Conservation (phyloP, 2,888 invertebrate species). For the Drosophila heteroneura region DNA sequence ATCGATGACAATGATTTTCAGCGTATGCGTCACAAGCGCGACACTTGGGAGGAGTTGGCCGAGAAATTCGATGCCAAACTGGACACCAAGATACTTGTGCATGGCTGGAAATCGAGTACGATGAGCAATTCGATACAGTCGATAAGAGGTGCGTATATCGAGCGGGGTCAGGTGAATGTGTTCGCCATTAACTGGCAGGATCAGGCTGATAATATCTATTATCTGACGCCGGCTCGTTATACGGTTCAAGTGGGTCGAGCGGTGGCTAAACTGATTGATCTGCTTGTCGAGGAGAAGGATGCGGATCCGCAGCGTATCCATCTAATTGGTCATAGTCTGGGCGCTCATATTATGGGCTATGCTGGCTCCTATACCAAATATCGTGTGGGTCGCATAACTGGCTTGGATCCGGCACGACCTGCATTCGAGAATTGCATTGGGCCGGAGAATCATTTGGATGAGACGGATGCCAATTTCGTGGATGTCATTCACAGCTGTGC, state of each 20-base stretch:
- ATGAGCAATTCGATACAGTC: slow-evolving; percentile 84
- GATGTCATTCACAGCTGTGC: slow-evolving; percentile 91
- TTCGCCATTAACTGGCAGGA: slow-evolving; percentile 85
- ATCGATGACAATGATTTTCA: slow-evolving; percentile 67
- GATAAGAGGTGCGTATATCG: slow-evolving; percentile 83
- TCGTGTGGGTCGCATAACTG: slow-evolving; percentile 87
- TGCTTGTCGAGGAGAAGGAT: slow-evolving; percentile 81
- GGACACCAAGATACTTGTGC: slow-evolving; percentile 84
- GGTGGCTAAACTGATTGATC: slow-evolving; percentile 83
- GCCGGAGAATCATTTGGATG: slow-evolving; percentile 87
- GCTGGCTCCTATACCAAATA: slow-evolving; percentile 86
- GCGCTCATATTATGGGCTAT: slow-evolving; percentile 88
- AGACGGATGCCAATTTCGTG: slow-evolving; percentile 89
- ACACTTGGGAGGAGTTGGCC: slow-evolving; percentile 83
- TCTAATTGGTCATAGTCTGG: slow-evolving; percentile 87
- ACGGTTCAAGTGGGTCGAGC: slow-evolving; percentile 84
- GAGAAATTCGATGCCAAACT: slow-evolving; percentile 82
- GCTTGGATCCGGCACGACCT: slow-evolving; percentile 89
- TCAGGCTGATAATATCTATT: slow-evolving; percentile 84
- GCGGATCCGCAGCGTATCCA: slow-evolving; percentile 83
- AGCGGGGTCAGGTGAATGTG: slow-evolving; percentile 81
- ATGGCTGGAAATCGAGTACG: slow-evolving; percentile 85
- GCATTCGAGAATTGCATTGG: slow-evolving; percentile 84
- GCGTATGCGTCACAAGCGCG: slow-evolving; percentile 76
- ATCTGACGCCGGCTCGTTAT: slow-evolving; percentile 83